Conservation (phyloP, 2,113 vertebrate species). For the Epinephelus cyanopodus region DNA sequence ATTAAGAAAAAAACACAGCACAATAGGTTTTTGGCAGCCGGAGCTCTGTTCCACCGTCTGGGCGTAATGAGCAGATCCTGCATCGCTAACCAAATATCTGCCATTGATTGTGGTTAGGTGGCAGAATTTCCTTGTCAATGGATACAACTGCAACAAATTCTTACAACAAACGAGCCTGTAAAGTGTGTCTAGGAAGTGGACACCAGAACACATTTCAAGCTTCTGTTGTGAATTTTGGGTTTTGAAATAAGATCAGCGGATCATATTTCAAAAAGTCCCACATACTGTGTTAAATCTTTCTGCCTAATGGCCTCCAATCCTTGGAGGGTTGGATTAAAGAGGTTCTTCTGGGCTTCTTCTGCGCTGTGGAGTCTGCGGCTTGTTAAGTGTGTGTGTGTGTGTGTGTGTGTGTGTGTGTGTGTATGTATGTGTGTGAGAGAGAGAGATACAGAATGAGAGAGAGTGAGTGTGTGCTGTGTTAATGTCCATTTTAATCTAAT, state of each 20-base stretch:
- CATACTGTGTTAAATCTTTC: slow-evolving; percentile 57
- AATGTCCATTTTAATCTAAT: slow-evolving; percentile 44
- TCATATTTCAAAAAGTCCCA: slow-evolving; percentile 56
- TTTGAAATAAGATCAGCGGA: slow-evolving; percentile 51
- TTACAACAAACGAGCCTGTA: slow-evolving; percentile 29
- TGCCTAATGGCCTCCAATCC: slow-evolving; percentile 60
- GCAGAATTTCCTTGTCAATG: slow-evolving; percentile 43
- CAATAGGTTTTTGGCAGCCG: slow-evolving; percentile 11
- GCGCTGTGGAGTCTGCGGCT: slow-evolving; percentile 35
- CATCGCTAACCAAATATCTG: slow-evolving; percentile 32
- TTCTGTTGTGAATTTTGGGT: slow-evolving; percentile 27
- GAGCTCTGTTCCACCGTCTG: neutral
- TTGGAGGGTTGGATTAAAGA: slow-evolving; percentile 54
- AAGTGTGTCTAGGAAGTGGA: neutral
- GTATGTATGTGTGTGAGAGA: slow-evolving; percentile 8
- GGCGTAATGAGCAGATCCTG: slow-evolving; percentile 40
- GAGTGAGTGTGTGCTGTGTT: slow-evolving; percentile 1
- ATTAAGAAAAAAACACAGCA: neutral
- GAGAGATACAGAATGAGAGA: neutral
- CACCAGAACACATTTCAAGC: slow-evolving; percentile 15
- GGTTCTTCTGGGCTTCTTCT: slow-evolving; percentile 40
- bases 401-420: slow-evolving; percentile 17
- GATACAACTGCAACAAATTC: slow-evolving; percentile 39
- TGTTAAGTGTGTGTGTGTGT: slow-evolving; percentile 40
- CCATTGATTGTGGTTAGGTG: slow-evolving; percentile 50